Conservation (phyloP, 2,113 vertebrate genomes). For the Mugil cephalus region DNA sequence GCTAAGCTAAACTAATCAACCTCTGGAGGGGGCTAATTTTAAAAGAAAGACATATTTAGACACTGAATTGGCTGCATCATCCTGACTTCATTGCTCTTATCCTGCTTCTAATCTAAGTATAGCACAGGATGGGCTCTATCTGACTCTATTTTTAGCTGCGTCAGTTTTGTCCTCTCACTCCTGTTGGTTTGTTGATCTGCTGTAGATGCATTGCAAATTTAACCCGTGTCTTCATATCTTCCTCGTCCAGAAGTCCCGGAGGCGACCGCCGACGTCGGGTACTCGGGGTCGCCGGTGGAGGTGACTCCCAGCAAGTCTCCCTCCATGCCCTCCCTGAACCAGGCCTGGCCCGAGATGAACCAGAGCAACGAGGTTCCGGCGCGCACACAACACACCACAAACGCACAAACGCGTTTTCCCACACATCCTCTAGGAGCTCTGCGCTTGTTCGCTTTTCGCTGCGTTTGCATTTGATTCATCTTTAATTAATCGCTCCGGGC, state of each 20-base stretch:
- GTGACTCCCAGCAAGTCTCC: conserved; percentile 97
- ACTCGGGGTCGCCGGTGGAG: conserved; percentile 93
- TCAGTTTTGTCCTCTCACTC: no score
- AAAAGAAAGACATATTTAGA: no score
- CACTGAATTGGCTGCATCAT: no score
- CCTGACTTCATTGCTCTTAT: no score
- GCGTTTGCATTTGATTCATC: conserved; percentile 47
- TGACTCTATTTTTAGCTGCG: no score
- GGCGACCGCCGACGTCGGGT: conserved; percentile 90
- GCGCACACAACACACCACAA: conserved; percentile 32
- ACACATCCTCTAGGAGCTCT: conserved; percentile 2
- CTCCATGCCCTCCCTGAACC: conserved; percentile 98
- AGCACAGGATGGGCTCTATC: no score
- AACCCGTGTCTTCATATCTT: neutral
- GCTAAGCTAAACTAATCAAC: no score
- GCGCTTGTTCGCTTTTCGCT: conserved; percentile 39
- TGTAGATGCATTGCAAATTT: neutral
- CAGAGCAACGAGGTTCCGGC: conserved; percentile 96
- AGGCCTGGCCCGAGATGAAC: conserved; percentile 98
- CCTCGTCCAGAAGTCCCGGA: conserved; percentile 79
- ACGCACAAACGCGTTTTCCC: neutral
- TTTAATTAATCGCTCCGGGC: conserved; percentile 30
- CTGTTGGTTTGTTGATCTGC: neutral
- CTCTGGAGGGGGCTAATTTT: no score
- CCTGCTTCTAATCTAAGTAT: no score